Conservation (phyloP, 2,888 invertebrate genomes). For the Phyto melanocephala region DNA sequence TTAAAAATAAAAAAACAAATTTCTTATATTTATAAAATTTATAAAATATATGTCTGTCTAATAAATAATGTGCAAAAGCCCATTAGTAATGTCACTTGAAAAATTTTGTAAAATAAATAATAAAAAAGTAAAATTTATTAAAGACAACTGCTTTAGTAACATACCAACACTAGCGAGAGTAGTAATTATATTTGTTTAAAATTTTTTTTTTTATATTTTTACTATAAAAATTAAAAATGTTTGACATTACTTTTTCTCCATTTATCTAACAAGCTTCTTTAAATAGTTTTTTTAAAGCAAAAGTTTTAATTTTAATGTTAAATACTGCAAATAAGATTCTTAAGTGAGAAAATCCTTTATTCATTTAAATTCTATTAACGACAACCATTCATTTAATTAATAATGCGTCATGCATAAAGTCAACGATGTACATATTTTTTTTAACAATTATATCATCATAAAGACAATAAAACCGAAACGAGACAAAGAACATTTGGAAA, state of each 20-base stretch:
- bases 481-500: slow-evolving; percentile 26
- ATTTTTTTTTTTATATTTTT: too few species aligned
- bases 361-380: background rate
- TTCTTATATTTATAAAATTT: background rate
- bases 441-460: slow-evolving; percentile 43
- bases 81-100: slow-evolving; percentile 40
- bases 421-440: background rate
- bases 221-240: too few species aligned
- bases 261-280: too few species aligned
- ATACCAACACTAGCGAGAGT: too few species aligned
- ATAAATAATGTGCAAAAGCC: slow-evolving; percentile 15
- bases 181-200: too few species aligned
- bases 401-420: slow-evolving; percentile 26
- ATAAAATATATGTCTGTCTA: too few species aligned
- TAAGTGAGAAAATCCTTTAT: background rate
- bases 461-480: slow-evolving; percentile 16
- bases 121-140: too few species aligned
- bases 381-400: slow-evolving; percentile 51
- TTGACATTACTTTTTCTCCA: too few species aligned
- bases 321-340: too few species aligned
- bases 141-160: too few species aligned
- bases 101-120: slow-evolving; percentile 37
- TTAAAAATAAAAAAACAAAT: background rate
- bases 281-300: too few species aligned
- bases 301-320: too few species aligned